Percentiles rank a stretch among this genome's conserved stretches.
Evolutionary conservation across 1,140 invertebrate genomes (phyloP).

Genomic region (Sycobia sp.): DNA sequence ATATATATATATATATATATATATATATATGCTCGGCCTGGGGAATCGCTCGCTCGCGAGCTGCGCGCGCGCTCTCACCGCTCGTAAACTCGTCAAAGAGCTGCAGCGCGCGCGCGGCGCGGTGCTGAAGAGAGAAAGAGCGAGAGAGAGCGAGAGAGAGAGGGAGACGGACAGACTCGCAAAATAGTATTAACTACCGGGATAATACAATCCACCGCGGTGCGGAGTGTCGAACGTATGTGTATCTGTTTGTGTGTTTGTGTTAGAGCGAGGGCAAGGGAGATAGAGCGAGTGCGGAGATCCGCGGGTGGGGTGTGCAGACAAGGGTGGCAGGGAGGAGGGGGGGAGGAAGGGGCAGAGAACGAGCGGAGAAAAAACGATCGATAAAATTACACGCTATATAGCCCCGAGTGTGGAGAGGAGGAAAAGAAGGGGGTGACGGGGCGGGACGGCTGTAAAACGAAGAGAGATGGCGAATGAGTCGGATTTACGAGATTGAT

Average conservation of each 20-base stretch:
- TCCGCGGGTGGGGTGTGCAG: too few species aligned
- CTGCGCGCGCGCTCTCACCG: constrained; percentile 46
- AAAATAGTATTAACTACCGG: constrained; percentile 61
- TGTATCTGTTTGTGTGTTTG: too few species aligned
- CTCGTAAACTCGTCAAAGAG: constrained; percentile 61
- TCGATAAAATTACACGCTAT: constrained; percentile 34
- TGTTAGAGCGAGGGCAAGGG: too few species aligned
- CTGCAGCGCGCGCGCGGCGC: background rate
- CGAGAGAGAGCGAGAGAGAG: too few species aligned
- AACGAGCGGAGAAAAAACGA: constrained; percentile 25
- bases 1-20: too few species aligned
- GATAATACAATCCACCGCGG: constrained; percentile 59
- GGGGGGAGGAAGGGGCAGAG: constrained; percentile 27
- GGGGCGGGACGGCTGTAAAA: constrained; percentile 9
- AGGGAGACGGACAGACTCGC: constrained; percentile 47
- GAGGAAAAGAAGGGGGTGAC: too few species aligned
- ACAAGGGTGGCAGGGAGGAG: constrained; percentile 36
- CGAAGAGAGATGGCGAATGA: background rate
- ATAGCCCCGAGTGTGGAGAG: constrained; percentile 20
- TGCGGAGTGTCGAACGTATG: constrained; percentile 42
- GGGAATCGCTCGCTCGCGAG: constrained; percentile 16
- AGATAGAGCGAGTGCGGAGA: too few species aligned
- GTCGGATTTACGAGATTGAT: constrained; percentile 32
- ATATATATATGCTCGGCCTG: too few species aligned
- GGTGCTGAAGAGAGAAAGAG: constrained; percentile 14